Evolutionary conservation across 2,797 vertebrate genomes (phyloP).

Genomic region (Philypnodon macrostomus): DNA sequence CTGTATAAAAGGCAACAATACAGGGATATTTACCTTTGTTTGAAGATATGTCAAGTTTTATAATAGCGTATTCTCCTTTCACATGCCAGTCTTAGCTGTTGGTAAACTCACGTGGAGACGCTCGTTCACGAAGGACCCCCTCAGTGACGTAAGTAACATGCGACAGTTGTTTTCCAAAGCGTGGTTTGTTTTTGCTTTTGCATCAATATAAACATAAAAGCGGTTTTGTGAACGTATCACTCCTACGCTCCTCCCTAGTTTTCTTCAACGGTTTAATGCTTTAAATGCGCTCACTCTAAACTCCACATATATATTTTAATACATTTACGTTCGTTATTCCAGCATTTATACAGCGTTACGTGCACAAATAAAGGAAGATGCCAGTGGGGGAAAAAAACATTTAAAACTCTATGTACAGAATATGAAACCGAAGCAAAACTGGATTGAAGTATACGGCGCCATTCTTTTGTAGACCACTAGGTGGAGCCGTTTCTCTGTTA

Average conservation of each 20-base stretch:
- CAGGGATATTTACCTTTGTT: constrained; percentile 21
- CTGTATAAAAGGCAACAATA: background rate
- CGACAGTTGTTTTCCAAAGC: constrained; percentile 31
- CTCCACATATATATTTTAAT: too few species aligned
- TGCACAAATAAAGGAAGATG: too few species aligned
- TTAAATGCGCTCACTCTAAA: too few species aligned
- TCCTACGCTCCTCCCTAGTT: too few species aligned
- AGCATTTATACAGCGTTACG: too few species aligned
- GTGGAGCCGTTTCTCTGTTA: background rate
- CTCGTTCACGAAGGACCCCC: constrained; percentile 55
- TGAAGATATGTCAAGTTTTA: background rate
- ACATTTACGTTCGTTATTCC: too few species aligned
- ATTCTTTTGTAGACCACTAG: background rate
- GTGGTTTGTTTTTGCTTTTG: background rate
- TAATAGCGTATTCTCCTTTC: background rate
- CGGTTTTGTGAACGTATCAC: too few species aligned
- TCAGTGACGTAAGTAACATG: constrained; percentile 45
- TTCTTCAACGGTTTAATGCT: too few species aligned
- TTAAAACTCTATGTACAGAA: too few species aligned
- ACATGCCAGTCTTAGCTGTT: constrained; percentile 47
- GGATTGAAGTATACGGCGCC: background rate
- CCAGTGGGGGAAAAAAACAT: too few species aligned
- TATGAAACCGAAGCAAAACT: background rate
- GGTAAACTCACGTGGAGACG: constrained; percentile 72
- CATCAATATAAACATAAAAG: too few species aligned